Evolutionary conservation across 2,888 invertebrate genomes (phyloP), one percentile per base, ranked within the genome.

Genomic region (Psylliodes chrysocephalus): DNA sequence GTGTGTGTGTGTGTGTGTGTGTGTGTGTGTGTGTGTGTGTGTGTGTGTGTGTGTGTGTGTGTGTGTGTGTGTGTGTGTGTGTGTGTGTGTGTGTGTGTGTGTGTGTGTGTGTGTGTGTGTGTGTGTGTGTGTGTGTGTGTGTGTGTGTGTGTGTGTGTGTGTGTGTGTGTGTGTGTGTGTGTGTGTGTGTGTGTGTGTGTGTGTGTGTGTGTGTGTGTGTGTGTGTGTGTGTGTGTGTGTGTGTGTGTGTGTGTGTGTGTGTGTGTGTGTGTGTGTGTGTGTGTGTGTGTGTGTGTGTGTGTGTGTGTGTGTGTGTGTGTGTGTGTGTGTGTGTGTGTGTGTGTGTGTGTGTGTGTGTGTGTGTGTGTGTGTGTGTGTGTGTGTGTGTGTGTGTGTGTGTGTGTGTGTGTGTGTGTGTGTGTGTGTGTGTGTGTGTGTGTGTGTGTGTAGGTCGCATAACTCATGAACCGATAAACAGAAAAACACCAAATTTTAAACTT

Each of bases 1-100:
- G 40, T 40, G 40, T 40, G 40, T 40, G 40, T 40, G 40, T 40
- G 40, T 40, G 40, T 40, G 40, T 40, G 40, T 40, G 40, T 40
- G 40, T 40, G 40, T 40, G 40, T 40, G 40, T 40, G 40, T 40
- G 40, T 40, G 40, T 40, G 40, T 40, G 40, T 40, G 40, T 40
- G 40, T 40, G 40, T 40, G 40, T 40, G 40, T 40, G 40, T 40
- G 40, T 40, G 40, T 40, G 40, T 40, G 40, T 40, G 40, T 40
- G 40, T 40, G 40, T 40, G 40, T 40, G 40, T 40, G 40, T 40
- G 40, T 40, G 40, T 40, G 40, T 40, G 40, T 40, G 40, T 40
- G 40, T 40, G 40, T 40, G 40, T 40, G 40, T 40, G 40, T 40
- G 40, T 40, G 40, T 40, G 40, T 40, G 40, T 40, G 40, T 40